Evolutionary conservation across 2,888 invertebrate species (phyloP).

Genomic region (Ichneumon xanthorius): DNA sequence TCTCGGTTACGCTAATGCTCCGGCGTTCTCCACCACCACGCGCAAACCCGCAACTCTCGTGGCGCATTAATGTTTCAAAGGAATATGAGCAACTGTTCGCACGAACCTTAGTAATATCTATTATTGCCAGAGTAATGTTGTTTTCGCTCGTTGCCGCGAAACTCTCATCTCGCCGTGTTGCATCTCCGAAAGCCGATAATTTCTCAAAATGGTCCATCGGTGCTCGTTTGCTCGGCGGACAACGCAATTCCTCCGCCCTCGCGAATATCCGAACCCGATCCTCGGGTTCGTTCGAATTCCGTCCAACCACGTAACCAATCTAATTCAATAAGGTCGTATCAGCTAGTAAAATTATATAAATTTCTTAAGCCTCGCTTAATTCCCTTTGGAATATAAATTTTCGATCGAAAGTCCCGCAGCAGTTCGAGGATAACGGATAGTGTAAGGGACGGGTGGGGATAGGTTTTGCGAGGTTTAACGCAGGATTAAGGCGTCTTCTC

Average conservation of each 20-base stretch:
- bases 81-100: constrained; percentile 47
- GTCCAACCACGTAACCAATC: not conserved
- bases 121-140: constrained; percentile 32
- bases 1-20: constrained; percentile 19
- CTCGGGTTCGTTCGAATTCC: constrained; percentile 29
- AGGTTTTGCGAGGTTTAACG: constrained; percentile 2
- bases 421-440: not conserved
- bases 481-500: constrained; percentile 17
- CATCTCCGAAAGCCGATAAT: not conserved
- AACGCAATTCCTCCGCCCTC: not conserved
- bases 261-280: not conserved
- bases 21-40: constrained; percentile 19
- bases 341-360: constrained; percentile 15
- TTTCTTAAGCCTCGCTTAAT: constrained; percentile 2
- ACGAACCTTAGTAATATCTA: constrained; percentile 53
- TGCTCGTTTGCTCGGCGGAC: not conserved
- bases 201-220: not conserved
- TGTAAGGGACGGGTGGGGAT: not conserved
- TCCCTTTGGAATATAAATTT: constrained; percentile 19
- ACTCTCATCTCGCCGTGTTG: not conserved
- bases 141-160: not conserved
- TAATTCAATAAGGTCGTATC: constrained; percentile 1
- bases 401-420: constrained; percentile 2
- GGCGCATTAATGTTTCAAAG: constrained; percentile 1
- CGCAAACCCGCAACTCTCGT: not conserved